Conservation (phyloP, 1,140 invertebrate species). For the Monochamus saltuarius region DNA sequence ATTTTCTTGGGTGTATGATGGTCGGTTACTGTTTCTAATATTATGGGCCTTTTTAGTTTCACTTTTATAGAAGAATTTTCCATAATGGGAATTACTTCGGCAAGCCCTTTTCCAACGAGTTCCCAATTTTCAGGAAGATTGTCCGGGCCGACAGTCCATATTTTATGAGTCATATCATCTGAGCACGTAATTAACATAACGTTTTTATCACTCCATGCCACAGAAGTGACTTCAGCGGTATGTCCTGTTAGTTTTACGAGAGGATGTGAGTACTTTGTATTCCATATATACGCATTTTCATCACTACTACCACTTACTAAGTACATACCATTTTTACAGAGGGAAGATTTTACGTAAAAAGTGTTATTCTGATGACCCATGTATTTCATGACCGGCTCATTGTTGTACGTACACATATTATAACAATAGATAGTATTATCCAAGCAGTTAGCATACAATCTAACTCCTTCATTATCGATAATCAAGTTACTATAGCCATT, state of each 20-base stretch:
- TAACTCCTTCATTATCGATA: conserved; percentile 65
- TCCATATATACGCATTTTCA: conserved; percentile 83
- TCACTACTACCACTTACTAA: conserved; percentile 83
- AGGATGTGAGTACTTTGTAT: conserved; percentile 62
- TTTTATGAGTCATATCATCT: conserved; percentile 74
- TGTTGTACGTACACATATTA: conserved; percentile 71
- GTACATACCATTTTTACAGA: conserved; percentile 78
- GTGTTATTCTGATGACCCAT: conserved; percentile 73
- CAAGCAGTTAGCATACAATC: conserved; percentile 83
- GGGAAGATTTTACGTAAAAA: conserved; percentile 79
- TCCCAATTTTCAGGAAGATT: conserved; percentile 54
- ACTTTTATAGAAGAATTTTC: conserved; percentile 3
- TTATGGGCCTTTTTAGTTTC: neutral
- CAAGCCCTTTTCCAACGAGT: conserved; percentile 56
- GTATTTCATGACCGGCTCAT: conserved; percentile 63
- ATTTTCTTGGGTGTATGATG: conserved; percentile 28
- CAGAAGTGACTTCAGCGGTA: conserved; percentile 79
- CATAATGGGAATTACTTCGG: conserved; percentile 52
- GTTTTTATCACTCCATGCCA: conserved; percentile 68
- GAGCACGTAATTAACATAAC: conserved; percentile 74
- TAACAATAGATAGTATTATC: conserved; percentile 84
- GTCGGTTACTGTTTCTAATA: neutral
- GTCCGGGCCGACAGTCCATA: conserved; percentile 70
- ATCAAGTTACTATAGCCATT: conserved; percentile 78
- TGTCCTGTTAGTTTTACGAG: conserved; percentile 72